A percentile compares a stretch with the other conserved stretches of the same genome.
Conservation (phyloP, 2,797 vertebrate species). For the Pygocentrus nattereri region DNA sequence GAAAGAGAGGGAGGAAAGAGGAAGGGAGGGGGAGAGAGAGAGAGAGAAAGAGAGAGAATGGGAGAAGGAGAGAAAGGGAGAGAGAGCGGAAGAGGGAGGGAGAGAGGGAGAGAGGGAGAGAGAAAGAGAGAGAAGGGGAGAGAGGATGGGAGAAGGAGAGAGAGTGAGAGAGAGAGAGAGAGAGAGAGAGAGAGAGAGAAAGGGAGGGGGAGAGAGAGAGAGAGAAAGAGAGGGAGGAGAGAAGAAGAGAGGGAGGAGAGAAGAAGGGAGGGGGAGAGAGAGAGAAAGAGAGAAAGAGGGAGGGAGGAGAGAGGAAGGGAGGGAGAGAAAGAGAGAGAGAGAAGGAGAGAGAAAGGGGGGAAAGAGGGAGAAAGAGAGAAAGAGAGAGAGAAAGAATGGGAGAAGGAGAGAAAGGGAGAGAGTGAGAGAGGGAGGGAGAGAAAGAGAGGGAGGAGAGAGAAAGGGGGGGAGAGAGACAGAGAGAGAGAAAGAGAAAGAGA, state of each 20-base stretch:
- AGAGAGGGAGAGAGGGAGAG: not conserved
- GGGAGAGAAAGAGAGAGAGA: not conserved
- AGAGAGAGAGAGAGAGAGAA: not conserved
- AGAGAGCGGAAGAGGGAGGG: not conserved
- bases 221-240: too few relatives aligned
- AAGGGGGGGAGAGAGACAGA: not conserved
- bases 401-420: not conserved
- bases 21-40: not conserved
- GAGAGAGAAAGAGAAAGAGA: not conserved
- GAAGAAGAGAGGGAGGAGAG: too few relatives aligned
- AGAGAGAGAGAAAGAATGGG: not conserved
- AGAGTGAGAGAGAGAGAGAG: not conserved
- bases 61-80: not conserved
- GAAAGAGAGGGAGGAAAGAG: not conserved
- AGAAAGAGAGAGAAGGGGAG: not conserved
- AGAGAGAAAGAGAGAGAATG: not conserved
- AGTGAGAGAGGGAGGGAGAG: too few relatives aligned
- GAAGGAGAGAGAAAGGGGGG: not conserved
- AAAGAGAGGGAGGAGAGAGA: not conserved
- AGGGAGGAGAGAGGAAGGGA: conserved; percentile 10
- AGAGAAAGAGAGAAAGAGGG: not conserved
- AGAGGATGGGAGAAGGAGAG: not conserved
- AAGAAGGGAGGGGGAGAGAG: not conserved
- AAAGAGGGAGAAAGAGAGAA: not conserved
- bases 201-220: not conserved